Base-by-base conservation (phyloP, 1,140 invertebrate species). In the Drosophila tropicalis region DNA sequence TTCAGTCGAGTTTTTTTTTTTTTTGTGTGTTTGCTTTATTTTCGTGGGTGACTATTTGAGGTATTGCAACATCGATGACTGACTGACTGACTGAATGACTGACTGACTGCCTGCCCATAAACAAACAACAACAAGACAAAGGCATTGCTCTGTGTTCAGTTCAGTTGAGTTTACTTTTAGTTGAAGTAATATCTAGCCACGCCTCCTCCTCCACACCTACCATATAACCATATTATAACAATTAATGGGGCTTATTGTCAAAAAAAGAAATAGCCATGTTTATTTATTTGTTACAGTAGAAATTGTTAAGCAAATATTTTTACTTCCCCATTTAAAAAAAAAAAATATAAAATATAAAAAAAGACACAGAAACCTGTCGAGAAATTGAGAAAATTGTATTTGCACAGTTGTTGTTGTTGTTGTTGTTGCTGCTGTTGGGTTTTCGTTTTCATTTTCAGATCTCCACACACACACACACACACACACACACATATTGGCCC, bases 221-320 rank as follows among this genome's bases (percentile, higher is more conserved):
- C 41, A 22, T 36, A 22, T 63, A 65, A 68, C 61, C 73, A 65
- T 73, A 68, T 56, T 51, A 78, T 41, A 74, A 83, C 83, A 86
- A 86, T 87, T 86, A 87, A 87, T 79, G 79, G 81, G 76, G 76
- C 79, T 82, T 87, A 86, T 86, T 74, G 76, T 79, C 47, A 66
- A 62, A 56, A 56, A 61, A 54, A 71, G n/a, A 64, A 41, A 57
- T 51, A 72, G 51, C 19, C 39, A 74, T 56, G 44, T 71, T 75
- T 70, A 75, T 72, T 79, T 77, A 77, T 76, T 83, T 86, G 83
- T 86, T 87, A 74, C 79, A 76, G 83, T 86, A 86, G 83, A 86
- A 86, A 86, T 87, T 87, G 83, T 86, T 86, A 69, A 76, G 76
- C 83, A 86, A 87, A 87, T 86, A 86, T 86, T 87, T 86, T 73